phyloP scores from a whole-genome alignment of 2,797 vertebrate species.

The Microtus agrestis region DNA sequence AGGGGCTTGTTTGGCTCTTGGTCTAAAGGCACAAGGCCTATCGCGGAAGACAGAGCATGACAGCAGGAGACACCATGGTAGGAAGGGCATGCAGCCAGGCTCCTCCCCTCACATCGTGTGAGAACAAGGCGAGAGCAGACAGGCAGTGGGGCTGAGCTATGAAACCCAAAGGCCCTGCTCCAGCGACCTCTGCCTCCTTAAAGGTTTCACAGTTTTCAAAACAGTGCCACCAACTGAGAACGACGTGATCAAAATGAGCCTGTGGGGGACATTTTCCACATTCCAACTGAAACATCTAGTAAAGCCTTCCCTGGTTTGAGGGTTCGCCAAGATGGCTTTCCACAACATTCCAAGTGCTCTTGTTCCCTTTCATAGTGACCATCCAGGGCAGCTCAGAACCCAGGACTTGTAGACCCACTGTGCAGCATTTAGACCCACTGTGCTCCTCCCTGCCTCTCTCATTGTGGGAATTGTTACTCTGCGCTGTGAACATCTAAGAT shows the following conservation, averaged over 20 bases:
- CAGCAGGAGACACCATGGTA: not conserved
- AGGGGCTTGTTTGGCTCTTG: not conserved
- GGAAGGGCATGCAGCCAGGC: not conserved
- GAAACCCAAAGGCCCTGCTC: not conserved
- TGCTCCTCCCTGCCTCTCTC: conserved; percentile 58
- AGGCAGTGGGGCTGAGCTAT: not conserved
- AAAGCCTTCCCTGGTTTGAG: conserved; percentile 48
- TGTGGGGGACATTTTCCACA: not conserved
- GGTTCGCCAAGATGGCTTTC: conserved; percentile 53
- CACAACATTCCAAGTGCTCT: conserved; percentile 60
- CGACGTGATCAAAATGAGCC: not conserved
- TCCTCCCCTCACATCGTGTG: not conserved
- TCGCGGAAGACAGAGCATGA: no score
- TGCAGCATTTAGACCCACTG: not conserved
- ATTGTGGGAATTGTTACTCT: conserved; percentile 13
- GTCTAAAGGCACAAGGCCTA: not conserved
- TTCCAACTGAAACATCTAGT: not conserved
- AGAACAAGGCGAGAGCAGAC: not conserved
- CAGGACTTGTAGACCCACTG: not conserved
- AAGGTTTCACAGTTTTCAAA: not conserved
- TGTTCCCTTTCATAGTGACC: not conserved
- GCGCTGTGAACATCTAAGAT: conserved; percentile 65
- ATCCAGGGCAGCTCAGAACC: conserved; percentile 6
- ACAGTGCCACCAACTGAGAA: not conserved
- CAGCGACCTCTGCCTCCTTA: not conserved